These are phyloP conservation scores for Anhinga rufa DNA, from an alignment of 2,113 vertebrate species.

Conservation along the genomic window DNA sequence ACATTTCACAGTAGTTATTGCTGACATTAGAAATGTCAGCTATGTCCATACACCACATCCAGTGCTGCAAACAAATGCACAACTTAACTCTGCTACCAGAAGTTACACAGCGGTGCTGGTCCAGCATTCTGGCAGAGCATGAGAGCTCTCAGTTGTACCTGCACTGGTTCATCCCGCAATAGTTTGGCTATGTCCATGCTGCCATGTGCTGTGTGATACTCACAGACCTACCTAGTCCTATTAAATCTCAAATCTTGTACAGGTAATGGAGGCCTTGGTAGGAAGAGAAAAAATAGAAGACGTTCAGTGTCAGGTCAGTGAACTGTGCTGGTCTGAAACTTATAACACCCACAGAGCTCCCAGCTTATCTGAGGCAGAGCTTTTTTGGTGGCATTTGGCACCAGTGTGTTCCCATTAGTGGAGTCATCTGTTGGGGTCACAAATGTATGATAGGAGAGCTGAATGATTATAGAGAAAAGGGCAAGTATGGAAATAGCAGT, in stretches of 20 bases:
- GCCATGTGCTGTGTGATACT: background rate
- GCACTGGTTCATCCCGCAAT: fast-evolving
- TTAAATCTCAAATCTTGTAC: background rate
- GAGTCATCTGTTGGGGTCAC: background rate
- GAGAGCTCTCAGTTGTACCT: background rate
- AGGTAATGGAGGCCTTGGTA: background rate
- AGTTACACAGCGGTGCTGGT: background rate
- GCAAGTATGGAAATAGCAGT: background rate
- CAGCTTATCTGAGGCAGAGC: background rate
- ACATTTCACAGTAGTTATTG: background rate
- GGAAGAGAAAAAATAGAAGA: background rate
- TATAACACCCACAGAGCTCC: background rate
- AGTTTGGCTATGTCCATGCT: background rate
- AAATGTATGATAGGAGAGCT: background rate
- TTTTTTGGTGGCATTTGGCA: background rate
- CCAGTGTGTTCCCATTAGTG: background rate
- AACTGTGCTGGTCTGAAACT: background rate
- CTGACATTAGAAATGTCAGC: background rate
- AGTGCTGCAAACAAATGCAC: background rate
- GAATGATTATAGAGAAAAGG: background rate
- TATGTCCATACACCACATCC: background rate
- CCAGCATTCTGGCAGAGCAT: background rate
- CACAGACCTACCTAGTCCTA: background rate
- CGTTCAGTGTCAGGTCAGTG: background rate
- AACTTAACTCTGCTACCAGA: background rate